Percentiles rank a stretch among this genome's conserved stretches.
Evolutionary conservation across 2,113 vertebrate species (phyloP).

Genomic region (Actenoides lindsayi): DNA sequence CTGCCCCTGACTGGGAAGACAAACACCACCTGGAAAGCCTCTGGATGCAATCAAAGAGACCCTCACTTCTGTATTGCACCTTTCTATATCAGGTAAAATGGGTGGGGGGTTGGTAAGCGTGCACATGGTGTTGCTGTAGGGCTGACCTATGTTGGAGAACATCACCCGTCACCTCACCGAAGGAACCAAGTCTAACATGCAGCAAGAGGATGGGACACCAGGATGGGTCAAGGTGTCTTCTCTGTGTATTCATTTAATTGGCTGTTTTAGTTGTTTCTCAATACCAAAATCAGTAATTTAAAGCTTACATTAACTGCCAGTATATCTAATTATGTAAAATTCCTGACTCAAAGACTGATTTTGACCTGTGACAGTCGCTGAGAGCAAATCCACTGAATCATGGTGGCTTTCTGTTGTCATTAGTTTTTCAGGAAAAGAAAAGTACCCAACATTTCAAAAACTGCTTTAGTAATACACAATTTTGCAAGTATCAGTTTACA

Average conservation of each 20-base stretch:
- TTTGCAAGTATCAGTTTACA: neutral
- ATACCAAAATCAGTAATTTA: neutral
- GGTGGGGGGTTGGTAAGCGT: neutral
- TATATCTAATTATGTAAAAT: neutral
- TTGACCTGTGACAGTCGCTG: neutral
- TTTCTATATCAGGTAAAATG: neutral
- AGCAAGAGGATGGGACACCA: neutral
- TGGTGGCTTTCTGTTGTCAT: neutral
- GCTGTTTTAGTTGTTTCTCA: neutral
- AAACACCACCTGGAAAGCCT: neutral
- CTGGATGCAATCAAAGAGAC: neutral
- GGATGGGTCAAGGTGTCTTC: neutral
- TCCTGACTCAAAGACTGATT: neutral
- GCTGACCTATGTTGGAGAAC: neutral
- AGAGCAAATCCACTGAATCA: neutral
- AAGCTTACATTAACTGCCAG: neutral
- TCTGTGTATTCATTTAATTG: neutral
- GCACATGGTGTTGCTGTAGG: too few species aligned
- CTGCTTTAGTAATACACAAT: neutral
- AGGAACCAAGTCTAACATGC: neutral
- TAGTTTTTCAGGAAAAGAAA: neutral
- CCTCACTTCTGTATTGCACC: neutral
- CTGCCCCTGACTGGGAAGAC: neutral
- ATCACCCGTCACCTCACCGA: neutral
- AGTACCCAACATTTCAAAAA: neutral